Evolutionary conservation across 2,797 vertebrate species (phyloP).

Genomic region (Acanthornis magna): DNA sequence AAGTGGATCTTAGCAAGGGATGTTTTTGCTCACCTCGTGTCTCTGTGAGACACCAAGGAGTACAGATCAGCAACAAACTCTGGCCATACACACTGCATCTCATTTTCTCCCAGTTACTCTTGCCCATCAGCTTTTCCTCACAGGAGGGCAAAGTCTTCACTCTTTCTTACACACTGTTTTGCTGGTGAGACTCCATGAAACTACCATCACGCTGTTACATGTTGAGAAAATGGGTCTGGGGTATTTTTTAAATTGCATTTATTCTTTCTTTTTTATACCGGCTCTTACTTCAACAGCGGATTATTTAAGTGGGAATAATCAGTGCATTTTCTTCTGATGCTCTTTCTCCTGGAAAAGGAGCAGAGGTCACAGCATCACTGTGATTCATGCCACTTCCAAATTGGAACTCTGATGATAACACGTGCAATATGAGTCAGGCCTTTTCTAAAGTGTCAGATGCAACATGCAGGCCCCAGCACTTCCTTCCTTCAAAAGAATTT

Average conservation of each 20-base stretch:
- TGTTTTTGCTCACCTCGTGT: neutral
- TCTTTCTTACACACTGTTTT: neutral
- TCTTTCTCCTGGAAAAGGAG: neutral
- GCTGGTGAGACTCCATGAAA: neutral
- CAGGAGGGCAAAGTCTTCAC: neutral
- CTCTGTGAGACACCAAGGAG: neutral
- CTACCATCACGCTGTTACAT: no score
- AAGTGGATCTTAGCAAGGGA: neutral
- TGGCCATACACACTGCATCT: neutral
- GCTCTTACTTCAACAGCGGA: neutral
- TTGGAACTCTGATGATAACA: neutral
- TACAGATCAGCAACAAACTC: neutral
- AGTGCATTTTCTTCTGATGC: neutral
- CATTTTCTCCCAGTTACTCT: neutral
- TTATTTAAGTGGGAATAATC: neutral
- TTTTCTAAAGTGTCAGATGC: neutral
- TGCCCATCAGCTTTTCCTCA: neutral
- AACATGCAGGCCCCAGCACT: neutral
- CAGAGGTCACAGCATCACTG: neutral
- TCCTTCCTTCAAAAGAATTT: neutral
- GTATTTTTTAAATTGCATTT: neutral
- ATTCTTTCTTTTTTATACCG: neutral
- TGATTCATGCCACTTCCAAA: neutral
- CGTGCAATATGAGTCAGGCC: fast-evolving
- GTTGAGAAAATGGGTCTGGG: neutral